Base-by-base conservation (phyloP, 1,140 invertebrate species). In the Danaus plexippus region DNA sequence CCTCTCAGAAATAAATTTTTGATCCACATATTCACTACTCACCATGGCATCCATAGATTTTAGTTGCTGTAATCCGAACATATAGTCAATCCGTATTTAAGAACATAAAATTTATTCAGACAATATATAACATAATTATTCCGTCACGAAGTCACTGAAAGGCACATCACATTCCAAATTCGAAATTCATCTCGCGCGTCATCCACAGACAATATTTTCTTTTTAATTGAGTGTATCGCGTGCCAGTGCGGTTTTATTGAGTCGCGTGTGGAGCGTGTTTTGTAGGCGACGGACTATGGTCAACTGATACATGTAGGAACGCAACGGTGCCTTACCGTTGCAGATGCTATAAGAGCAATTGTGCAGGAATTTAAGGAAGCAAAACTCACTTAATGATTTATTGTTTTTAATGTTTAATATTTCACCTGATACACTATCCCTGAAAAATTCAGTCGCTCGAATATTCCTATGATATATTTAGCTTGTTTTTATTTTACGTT, bases 201-300 rank as follows among this genome's bases (percentile, higher is more conserved):
- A 52, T 58, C 47, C 64, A 68, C 69, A 66, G 64, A 60, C 52
- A 59, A 66, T 61, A 52, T 68, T 73, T 77, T 72, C 58, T 74
- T 73, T 70, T 70, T 71, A 65, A 59, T 62, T 55, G 57, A 42
- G 42, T 47, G 48, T 54, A 55, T 75, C 66, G 62, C 67, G 63
- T 69, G 71, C 65, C 66, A 64, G 57, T 63, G 58, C 65, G 48
- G 48, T 53, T 32, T 43, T 57, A 63, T 56, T 47, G 57, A 44
- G 45, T 47, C 47, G 63, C 43, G 61, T 61, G 53, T 62, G 51
- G 53, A 64, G 70, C 79, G 81, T 82, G 76, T 61, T 67, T 54
- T 63, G 68, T 59, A 62, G 57, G 57, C 69, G 77, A 76, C 76
- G 81, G 81, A 81, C 81, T 59, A 62, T 85, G 81, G 81, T 85